Conservation (phyloP, 1,140 invertebrate genomes). For the Polypedilum pembai region DNA sequence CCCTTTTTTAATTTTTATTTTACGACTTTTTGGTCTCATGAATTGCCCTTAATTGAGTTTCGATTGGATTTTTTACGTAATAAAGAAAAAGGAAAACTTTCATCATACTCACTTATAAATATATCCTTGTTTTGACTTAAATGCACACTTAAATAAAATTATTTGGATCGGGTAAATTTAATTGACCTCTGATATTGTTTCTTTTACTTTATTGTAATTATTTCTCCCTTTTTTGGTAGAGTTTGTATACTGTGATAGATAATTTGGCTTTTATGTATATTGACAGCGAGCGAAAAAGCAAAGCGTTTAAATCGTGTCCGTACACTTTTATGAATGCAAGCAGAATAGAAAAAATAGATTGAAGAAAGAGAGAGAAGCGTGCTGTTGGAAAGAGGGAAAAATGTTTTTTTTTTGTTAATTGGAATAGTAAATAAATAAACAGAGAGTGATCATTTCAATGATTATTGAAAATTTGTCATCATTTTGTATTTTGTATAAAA, state of each 20-base stretch:
- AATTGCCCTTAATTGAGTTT: neutral
- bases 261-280: neutral
- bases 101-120: neutral
- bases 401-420: no score
- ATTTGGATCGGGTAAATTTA: conserved; percentile 3
- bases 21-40: no score
- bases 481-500: no score
- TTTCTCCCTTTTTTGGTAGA: neutral
- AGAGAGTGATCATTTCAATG: no score
- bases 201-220: neutral
- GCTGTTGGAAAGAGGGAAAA: no score
- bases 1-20: no score
- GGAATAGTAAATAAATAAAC: no score
- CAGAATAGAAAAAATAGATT: neutral
- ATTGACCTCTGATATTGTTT: neutral
- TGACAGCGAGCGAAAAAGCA: neutral
- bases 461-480: no score
- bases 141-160: neutral
- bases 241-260: neutral
- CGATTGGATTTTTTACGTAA: neutral
- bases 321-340: conserved; percentile 17
- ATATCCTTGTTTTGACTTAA: neutral
- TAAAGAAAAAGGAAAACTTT: neutral
- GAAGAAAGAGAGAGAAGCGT: neutral
- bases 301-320: neutral